phyloP scores from a whole-genome alignment of 35 echinoderm and acorn worm genomes.

The Strongylocentrotus purpuratus region DNA sequence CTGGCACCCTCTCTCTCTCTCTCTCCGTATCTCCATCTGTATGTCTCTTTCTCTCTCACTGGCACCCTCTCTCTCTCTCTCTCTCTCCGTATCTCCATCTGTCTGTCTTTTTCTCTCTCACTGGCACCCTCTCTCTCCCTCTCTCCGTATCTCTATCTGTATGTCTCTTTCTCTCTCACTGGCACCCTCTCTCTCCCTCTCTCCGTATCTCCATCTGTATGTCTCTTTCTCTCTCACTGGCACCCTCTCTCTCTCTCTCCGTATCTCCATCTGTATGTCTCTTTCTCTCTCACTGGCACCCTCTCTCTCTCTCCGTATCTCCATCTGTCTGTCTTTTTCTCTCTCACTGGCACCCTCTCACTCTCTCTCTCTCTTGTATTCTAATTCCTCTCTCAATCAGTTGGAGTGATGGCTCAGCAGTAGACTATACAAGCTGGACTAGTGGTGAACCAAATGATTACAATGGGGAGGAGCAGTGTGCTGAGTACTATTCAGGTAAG shows the following conservation, averaged over 20 bases:
- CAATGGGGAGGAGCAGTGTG: constrained; percentile 72
- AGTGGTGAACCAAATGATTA: constrained; percentile 58
- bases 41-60: not conserved
- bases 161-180: not conserved
- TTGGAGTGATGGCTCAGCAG: constrained; percentile 54
- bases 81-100: too few species aligned
- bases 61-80: not conserved
- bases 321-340: too few species aligned
- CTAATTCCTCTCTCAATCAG: constrained; percentile 23
- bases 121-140: not conserved
- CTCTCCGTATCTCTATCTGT: not conserved
- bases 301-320: too few species aligned
- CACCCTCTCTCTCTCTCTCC: not conserved
- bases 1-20: not conserved
- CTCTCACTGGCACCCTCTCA: not conserved
- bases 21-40: not conserved
- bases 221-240: not conserved
- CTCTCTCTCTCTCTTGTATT: not conserved
- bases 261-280: too few species aligned
- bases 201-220: too few species aligned
- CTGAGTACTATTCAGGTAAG: constrained; percentile 27
- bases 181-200: not conserved
- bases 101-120: not conserved
- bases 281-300: too few species aligned
- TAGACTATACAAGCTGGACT: constrained; percentile 55